phyloP scores from a whole-genome alignment of 2,888 invertebrate species.

The Zygogramma bicolorata region DNA sequence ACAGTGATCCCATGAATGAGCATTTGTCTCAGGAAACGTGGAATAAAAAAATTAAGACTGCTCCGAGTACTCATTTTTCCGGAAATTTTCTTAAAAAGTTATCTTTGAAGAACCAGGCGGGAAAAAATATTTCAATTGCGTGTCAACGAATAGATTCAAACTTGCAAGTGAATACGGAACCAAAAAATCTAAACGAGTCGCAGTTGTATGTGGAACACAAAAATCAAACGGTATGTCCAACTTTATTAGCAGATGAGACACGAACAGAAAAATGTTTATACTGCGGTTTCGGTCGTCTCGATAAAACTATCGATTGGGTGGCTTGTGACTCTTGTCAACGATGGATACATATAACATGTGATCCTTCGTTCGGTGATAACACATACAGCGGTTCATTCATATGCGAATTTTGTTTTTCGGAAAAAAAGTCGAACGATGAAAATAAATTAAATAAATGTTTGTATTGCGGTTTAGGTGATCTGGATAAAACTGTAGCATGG shows the following conservation, averaged over 20 bases:
- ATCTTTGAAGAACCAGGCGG: no score
- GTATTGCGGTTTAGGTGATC: no score
- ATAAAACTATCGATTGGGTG: conserved; percentile 25
- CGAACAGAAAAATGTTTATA: conserved; percentile 4
- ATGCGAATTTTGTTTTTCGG: conserved; percentile 4
- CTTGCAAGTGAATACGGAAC: not conserved
- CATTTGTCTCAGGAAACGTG: not conserved
- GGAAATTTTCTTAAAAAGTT: no score
- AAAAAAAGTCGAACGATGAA: not conserved
- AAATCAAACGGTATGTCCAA: no score
- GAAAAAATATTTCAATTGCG: not conserved
- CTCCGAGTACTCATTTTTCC: no score
- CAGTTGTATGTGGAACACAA: no score
- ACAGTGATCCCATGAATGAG: not conserved
- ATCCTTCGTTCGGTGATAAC: no score
- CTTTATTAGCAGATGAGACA: not conserved
- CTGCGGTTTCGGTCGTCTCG: no score
- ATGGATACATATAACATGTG: conserved; percentile 35
- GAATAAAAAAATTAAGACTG: no score
- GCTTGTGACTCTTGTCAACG: conserved; percentile 27
- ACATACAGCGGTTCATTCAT: no score
- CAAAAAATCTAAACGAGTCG: not conserved
- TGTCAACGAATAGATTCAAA: not conserved
- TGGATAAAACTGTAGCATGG: no score
- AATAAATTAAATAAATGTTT: conserved; percentile 9